These are phyloP conservation scores for Menidia beryllina DNA, from an alignment of 2,113 vertebrate species.

Conservation along the genomic window DNA sequence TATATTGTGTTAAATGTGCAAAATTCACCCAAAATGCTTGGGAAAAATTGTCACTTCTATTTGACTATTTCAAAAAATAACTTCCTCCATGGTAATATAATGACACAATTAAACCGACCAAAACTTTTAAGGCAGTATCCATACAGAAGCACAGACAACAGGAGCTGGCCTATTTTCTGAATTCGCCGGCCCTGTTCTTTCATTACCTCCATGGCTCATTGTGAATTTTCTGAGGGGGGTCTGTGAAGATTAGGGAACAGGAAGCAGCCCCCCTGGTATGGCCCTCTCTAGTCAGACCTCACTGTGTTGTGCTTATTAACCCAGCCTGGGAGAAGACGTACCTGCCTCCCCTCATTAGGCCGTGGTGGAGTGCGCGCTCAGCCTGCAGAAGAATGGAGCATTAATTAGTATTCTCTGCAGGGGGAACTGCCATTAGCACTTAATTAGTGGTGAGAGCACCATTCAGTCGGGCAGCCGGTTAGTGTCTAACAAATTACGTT, in stretches of 20 bases:
- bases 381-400: constrained; percentile 75
- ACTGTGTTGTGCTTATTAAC: constrained; percentile 81
- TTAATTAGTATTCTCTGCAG: constrained; percentile 86
- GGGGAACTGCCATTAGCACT: constrained; percentile 84
- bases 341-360: constrained; percentile 84
- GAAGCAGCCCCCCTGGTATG: constrained; percentile 77
- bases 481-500: constrained; percentile 74
- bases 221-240: constrained; percentile 67
- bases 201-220: constrained; percentile 66
- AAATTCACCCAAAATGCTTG: background rate
- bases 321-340: constrained; percentile 80
- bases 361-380: constrained; percentile 77
- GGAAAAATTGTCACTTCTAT: background rate
- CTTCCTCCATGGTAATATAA: constrained; percentile 16
- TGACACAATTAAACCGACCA: constrained; percentile 1
- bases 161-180: constrained; percentile 53
- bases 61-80: background rate
- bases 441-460: constrained; percentile 82
- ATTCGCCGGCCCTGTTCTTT: constrained; percentile 67
- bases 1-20: constrained; percentile 5
- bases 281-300: constrained; percentile 67
- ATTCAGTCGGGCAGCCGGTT: constrained; percentile 73
- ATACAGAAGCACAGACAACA: constrained; percentile 33
- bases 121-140: constrained; percentile 40
- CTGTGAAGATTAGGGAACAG: constrained; percentile 77